A percentile compares a stretch with the other conserved stretches of the same genome.
Conservation (phyloP, 1,140 invertebrate species). For the Drosophila nebulosa region DNA sequence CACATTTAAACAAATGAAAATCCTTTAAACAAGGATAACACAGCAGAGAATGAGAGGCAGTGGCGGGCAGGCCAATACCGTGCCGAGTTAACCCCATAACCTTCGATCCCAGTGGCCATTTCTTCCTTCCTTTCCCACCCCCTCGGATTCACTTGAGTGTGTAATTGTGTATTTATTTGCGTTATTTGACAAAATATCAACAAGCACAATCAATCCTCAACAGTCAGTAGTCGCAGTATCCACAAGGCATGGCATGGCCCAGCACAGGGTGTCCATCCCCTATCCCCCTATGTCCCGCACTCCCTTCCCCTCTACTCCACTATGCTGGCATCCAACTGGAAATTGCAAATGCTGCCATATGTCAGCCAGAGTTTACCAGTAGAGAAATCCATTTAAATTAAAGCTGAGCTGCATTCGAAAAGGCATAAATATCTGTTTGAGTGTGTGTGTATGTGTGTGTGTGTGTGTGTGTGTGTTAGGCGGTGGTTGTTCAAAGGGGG, state of each 20-base stretch:
- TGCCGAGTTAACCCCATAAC: conserved; percentile 58
- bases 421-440: conserved; percentile 70
- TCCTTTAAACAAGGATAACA: conserved; percentile 75
- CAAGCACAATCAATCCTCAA: conserved; percentile 75
- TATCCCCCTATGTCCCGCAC: conserved; percentile 4
- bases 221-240: conserved; percentile 47
- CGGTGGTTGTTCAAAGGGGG: neutral
- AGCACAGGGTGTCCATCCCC: conserved; percentile 12
- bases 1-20: conserved; percentile 79
- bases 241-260: conserved; percentile 20
- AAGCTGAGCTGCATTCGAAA: conserved; percentile 78
- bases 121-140: neutral
- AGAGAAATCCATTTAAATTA: conserved; percentile 77
- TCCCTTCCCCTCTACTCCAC: neutral
- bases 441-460: conserved; percentile 7
- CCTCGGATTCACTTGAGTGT: conserved; percentile 69
- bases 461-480: conserved; percentile 16
- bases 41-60: conserved; percentile 10
- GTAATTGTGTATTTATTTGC: conserved; percentile 80
- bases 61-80: conserved; percentile 27
- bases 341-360: conserved; percentile 75
- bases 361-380: conserved; percentile 48
- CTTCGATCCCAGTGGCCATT: conserved; percentile 11
- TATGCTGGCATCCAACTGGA: conserved; percentile 22
- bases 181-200: conserved; percentile 80